These are phyloP conservation scores for Lacerta agilis DNA, from an alignment of 2,797 vertebrate genomes.

Conservation along the genomic window DNA sequence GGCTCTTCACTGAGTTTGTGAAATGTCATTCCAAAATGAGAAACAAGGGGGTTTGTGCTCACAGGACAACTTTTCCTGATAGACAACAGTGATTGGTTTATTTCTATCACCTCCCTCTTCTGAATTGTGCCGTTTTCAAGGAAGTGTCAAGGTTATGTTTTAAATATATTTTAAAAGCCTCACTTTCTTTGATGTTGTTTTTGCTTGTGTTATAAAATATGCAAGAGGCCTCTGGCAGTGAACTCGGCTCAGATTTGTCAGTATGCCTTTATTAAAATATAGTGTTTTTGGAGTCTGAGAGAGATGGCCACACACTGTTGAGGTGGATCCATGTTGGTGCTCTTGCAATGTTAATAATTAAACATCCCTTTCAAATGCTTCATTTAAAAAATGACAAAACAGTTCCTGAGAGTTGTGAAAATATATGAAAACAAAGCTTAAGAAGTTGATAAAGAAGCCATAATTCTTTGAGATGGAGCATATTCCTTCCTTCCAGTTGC, in stretches of 20 bases:
- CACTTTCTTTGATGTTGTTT: slow-evolving; percentile 38
- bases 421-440: slow-evolving; percentile 51
- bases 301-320: slow-evolving; percentile 40
- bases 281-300: slow-evolving; percentile 28
- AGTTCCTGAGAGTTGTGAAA: slow-evolving; percentile 61
- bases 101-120: slow-evolving; percentile 22
- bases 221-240: slow-evolving; percentile 51
- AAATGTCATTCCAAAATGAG: neutral
- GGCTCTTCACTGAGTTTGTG: neutral
- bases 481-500: slow-evolving; percentile 61
- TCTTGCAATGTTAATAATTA: slow-evolving; percentile 69
- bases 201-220: slow-evolving; percentile 66
- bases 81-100: slow-evolving; percentile 6
- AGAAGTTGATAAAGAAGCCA: slow-evolving; percentile 55
- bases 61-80: neutral
- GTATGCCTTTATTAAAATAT: slow-evolving; percentile 32
- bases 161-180: slow-evolving; percentile 34
- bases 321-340: slow-evolving; percentile 49
- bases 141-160: slow-evolving; percentile 37
- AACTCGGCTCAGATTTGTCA: slow-evolving; percentile 49
- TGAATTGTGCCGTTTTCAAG: slow-evolving; percentile 43
- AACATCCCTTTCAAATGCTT: slow-evolving; percentile 60
- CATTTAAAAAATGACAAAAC: slow-evolving; percentile 63
- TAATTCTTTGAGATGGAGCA: slow-evolving; percentile 41
- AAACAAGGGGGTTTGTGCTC: slow-evolving; percentile 25